Percentiles rank a stretch among this genome's conserved stretches.
Evolutionary conservation across 2,113 vertebrate genomes (phyloP).

Genomic region (Psittacus erithacus): DNA sequence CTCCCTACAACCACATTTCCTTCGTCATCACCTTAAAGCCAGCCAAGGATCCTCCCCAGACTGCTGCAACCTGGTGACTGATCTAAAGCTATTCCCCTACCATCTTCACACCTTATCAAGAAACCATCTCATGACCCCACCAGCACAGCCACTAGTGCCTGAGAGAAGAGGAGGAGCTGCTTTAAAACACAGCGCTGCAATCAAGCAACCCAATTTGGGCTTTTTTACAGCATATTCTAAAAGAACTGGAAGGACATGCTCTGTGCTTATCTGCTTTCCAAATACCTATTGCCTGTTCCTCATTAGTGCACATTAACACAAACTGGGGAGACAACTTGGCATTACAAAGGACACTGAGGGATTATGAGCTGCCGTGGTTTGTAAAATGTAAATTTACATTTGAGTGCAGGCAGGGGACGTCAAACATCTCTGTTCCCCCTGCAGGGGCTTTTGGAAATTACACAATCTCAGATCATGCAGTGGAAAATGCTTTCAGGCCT

Average conservation of each 20-base stretch:
- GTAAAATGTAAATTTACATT: conserved; percentile 46
- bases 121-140: not conserved
- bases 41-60: not conserved
- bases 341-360: not conserved
- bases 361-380: conserved; percentile 23
- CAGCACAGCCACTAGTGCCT: not conserved
- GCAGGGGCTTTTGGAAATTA: conserved; percentile 34
- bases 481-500: conserved; percentile 37
- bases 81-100: not conserved
- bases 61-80: not conserved
- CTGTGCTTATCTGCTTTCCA: conserved; percentile 38
- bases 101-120: not conserved
- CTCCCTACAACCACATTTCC: not conserved
- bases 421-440: conserved; percentile 34
- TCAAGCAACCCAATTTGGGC: not conserved
- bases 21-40: not conserved
- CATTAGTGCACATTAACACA: conserved; percentile 25
- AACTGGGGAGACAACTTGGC: conserved; percentile 20
- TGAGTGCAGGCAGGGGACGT: conserved; percentile 13
- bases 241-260: not conserved
- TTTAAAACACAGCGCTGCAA: not conserved
- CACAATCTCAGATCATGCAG: conserved; percentile 1
- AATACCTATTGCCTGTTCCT: conserved; percentile 6
- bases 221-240: not conserved
- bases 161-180: not conserved